Percentiles rank a stretch among this genome's conserved stretches.
Conservation (phyloP, 2,797 vertebrate species). For the Pseudomugil tenellus region DNA sequence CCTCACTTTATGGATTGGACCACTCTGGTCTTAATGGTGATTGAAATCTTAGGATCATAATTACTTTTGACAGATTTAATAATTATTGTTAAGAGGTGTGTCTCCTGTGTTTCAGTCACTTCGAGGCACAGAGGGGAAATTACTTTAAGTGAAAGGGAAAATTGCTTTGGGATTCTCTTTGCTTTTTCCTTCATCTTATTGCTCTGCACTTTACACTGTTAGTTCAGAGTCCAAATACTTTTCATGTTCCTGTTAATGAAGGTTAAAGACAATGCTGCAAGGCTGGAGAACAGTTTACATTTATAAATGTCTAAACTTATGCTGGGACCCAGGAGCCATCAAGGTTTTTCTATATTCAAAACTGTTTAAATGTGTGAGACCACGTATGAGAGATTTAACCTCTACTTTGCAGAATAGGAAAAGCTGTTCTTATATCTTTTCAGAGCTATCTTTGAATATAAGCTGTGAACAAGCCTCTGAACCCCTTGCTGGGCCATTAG, state of each 20-base stretch:
- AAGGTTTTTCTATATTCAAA: neutral
- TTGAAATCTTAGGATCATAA: constrained; percentile 44
- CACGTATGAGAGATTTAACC: constrained; percentile 8
- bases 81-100: constrained; percentile 49
- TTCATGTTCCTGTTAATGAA: constrained; percentile 25
- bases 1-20: constrained; percentile 15
- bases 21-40: constrained; percentile 27
- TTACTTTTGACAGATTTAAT: constrained; percentile 57
- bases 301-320: neutral
- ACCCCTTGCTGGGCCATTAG: constrained; percentile 6
- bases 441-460: constrained; percentile 11
- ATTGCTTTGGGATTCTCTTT: constrained; percentile 50
- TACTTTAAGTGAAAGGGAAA: constrained; percentile 33
- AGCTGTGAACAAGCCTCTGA: constrained; percentile 19
- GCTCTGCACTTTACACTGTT: neutral
- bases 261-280: constrained; percentile 26
- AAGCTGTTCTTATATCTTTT: constrained; percentile 1
- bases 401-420: constrained; percentile 5
- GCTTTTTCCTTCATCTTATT: constrained; percentile 38
- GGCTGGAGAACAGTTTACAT: neutral
- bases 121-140: constrained; percentile 29
- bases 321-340: neutral
- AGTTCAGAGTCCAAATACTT: constrained; percentile 30
- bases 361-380: neutral
- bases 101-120: constrained; percentile 48